A percentile compares a stretch with the other conserved stretches of the same genome.
Conservation (phyloP, 2,888 invertebrate genomes). For the Plusia festucae region DNA sequence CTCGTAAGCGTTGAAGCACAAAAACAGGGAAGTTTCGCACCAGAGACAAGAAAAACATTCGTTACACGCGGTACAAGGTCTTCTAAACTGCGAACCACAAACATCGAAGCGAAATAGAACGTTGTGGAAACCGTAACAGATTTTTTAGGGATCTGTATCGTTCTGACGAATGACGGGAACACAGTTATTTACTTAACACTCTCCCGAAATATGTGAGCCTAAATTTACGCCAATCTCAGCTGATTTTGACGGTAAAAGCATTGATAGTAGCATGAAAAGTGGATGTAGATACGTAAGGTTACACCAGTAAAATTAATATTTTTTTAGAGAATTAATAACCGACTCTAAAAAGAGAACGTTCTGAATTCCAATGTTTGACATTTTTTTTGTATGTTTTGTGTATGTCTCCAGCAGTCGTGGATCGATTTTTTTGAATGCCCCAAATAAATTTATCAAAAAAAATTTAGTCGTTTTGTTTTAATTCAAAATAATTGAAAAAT, state of each 20-base stretch:
- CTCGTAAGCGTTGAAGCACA: conserved; percentile 20
- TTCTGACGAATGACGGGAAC: background rate
- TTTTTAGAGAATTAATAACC: too few species aligned
- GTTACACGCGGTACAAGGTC: conserved; percentile 20
- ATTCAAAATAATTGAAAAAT: too few species aligned
- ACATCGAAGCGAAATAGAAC: conserved; percentile 10
- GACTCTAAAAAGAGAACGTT: too few species aligned
- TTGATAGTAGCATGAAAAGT: background rate
- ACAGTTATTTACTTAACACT: background rate
- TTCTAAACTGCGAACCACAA: conserved; percentile 11
- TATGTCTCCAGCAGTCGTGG: too few species aligned
- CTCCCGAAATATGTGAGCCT: background rate
- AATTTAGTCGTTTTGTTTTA: too few species aligned
- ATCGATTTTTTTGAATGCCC: too few species aligned
- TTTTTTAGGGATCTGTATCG: conserved; percentile 9
- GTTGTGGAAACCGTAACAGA: conserved; percentile 1
- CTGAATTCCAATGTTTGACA: too few species aligned
- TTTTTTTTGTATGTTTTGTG: too few species aligned
- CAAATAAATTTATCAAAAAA: too few species aligned
- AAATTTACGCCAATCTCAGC: background rate
- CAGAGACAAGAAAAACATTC: conserved; percentile 41
- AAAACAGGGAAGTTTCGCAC: conserved; percentile 36
- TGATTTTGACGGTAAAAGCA: background rate
- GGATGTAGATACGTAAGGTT: background rate
- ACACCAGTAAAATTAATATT: too few species aligned